Conservation (phyloP, 2,113 vertebrate species). For the Diphyllodes magnificus region DNA sequence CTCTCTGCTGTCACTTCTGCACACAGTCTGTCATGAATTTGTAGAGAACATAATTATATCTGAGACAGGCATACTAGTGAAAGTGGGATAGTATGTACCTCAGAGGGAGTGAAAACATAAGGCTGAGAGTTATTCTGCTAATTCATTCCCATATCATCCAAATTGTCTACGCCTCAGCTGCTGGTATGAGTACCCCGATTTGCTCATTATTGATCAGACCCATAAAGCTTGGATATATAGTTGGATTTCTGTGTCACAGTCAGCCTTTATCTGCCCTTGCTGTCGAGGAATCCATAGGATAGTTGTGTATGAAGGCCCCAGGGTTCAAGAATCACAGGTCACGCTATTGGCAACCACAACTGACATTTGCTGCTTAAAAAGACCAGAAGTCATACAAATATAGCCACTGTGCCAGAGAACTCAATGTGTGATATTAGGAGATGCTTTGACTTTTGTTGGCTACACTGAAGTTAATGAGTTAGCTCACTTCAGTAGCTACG, state of each 20-base stretch:
- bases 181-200: background rate
- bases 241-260: constrained; percentile 2
- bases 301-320: background rate
- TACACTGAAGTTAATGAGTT: background rate
- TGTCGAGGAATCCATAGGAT: background rate
- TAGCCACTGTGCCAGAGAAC: background rate
- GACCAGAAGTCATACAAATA: background rate
- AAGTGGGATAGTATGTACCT: background rate
- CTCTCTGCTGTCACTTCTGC: constrained; percentile 47
- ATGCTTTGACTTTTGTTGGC: background rate
- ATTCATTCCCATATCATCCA: constrained; percentile 46
- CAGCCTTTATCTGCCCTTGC: background rate
- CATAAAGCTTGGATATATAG: background rate
- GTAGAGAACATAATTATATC: constrained; percentile 60
- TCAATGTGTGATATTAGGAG: background rate
- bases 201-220: background rate
- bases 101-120: background rate
- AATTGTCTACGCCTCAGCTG: constrained; percentile 35
- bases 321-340: background rate
- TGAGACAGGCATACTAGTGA: constrained; percentile 20
- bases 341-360: background rate
- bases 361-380: background rate
- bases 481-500: background rate
- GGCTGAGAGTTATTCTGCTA: constrained; percentile 20
- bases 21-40: background rate